Base-by-base conservation (phyloP, 1,140 invertebrate genomes). In the Campodea augens region DNA sequence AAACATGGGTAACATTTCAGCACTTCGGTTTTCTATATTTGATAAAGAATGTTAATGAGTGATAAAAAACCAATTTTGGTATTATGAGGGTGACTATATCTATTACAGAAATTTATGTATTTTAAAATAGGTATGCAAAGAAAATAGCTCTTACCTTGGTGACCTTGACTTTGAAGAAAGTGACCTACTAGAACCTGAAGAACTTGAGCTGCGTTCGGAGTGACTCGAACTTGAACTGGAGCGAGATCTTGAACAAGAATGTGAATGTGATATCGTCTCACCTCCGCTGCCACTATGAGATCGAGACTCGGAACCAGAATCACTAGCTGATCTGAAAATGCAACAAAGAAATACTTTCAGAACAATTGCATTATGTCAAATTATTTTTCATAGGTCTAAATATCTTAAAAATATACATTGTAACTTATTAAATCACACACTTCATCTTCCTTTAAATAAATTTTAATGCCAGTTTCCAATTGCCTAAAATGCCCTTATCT, bases 191-290 rank as follows among this genome's bases (percentile, higher is more conserved):
- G 53, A 54, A 12, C 49, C 46, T 43, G 51, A 54, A 13, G 51
- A 51, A 39, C 47, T 41, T 24, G 49, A 41, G 41, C 50, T 45
- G 42, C 54, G 51, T 22, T 39, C 41, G 18, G 59, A 59, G 41
- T 54, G 54, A 45, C 57, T 60, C 24, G 60, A 67, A 54, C 66
- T 63, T 29, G 62, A 65, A 51, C 66, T 68, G 48, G 55, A 55
- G 49, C 67, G 55, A 47, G 67, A 66, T 49, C 67, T 60, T 57
- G 57, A 70, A 50, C 52, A 67, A 63, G 61, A 74, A 24, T 66
- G 57, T 47, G 52, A 66, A 62, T 52, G 63, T 61, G 51, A 65
- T 63, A 50, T 56, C 55, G 47, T 57, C 61, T 38, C 61, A 66
- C 25, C 62, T 60, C 45, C 68, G 68, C 43, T 63, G 58, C 46